Evolutionary conservation across 2,113 vertebrate genomes (phyloP).

Genomic region (Neogale vison): DNA sequence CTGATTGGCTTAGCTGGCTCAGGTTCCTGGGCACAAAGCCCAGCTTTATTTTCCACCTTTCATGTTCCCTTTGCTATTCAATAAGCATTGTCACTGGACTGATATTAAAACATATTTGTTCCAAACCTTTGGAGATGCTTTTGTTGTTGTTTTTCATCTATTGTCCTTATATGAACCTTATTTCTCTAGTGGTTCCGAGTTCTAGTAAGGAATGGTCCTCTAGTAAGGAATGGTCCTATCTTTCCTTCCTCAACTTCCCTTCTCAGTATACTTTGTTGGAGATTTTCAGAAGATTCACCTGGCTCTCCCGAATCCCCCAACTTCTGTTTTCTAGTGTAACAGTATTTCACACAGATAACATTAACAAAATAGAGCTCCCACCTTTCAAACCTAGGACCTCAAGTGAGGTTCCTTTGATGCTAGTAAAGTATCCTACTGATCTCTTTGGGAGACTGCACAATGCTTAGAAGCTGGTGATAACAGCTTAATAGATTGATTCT

Average conservation of each 20-base stretch:
- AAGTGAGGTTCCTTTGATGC: neutral
- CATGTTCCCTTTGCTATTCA: constrained; percentile 19
- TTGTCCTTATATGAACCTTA: neutral
- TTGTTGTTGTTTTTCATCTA: neutral
- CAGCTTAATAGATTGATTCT: constrained; percentile 26
- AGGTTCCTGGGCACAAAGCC: neutral
- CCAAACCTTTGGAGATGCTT: neutral
- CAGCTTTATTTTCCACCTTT: neutral
- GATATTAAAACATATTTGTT: neutral
- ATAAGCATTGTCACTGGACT: neutral
- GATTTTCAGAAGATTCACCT: constrained; percentile 10
- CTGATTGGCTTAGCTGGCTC: constrained; percentile 25
- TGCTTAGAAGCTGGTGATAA: constrained; percentile 38
- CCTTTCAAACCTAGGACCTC: neutral
- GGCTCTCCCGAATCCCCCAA: neutral
- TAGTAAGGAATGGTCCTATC: neutral
- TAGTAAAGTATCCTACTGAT: neutral
- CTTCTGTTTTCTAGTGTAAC: constrained; percentile 3
- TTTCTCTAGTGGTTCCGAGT: neutral
- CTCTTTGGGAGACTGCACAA: constrained; percentile 20
- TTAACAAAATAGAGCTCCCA: neutral
- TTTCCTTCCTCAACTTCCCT: constrained; percentile 20
- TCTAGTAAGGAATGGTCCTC: no score
- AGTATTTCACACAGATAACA: neutral
- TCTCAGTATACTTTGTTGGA: neutral